Percentiles rank a stretch among this genome's conserved stretches.
These are phyloP conservation scores for Meghimatium bilineatum DNA, from an alignment of 2,888 invertebrate genomes.

Conservation along the genomic window DNA sequence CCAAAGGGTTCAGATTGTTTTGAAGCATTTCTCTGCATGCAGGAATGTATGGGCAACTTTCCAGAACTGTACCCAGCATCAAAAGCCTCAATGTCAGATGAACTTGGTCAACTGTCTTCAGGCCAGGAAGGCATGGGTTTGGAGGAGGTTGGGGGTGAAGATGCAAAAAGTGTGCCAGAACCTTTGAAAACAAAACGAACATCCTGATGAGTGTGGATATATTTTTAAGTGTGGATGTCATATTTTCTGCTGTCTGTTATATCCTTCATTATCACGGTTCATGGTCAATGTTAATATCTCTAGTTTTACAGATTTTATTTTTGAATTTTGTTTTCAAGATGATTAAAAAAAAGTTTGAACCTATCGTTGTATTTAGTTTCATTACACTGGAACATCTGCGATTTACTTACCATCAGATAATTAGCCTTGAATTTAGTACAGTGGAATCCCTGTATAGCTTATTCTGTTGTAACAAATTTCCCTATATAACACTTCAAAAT, in stretches of 20 bases:
- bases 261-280: background rate
- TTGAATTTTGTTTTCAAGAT: background rate
- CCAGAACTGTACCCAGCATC: conserved; percentile 85
- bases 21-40: conserved; percentile 85
- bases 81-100: conserved; percentile 34
- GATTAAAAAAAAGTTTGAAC: background rate
- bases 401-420: background rate
- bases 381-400: background rate
- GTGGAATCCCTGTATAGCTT: background rate
- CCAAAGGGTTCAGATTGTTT: conserved; percentile 96
- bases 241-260: background rate
- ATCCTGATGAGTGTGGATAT: conserved; percentile 4
- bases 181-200: background rate
- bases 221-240: background rate
- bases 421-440: background rate
- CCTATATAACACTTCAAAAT: no score
- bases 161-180: background rate
- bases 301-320: background rate
- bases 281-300: conserved; percentile 13
- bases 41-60: conserved; percentile 91
- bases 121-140: background rate
- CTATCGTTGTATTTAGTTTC: background rate
- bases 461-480: no score
- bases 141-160: conserved; percentile 10
- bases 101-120: conserved; percentile 25